Evolutionary conservation across 92 coral and sea anemone species (phyloP), one percentile per base, ranked within the genome.

Genomic region (Epizoanthus illoricatus): DNA sequence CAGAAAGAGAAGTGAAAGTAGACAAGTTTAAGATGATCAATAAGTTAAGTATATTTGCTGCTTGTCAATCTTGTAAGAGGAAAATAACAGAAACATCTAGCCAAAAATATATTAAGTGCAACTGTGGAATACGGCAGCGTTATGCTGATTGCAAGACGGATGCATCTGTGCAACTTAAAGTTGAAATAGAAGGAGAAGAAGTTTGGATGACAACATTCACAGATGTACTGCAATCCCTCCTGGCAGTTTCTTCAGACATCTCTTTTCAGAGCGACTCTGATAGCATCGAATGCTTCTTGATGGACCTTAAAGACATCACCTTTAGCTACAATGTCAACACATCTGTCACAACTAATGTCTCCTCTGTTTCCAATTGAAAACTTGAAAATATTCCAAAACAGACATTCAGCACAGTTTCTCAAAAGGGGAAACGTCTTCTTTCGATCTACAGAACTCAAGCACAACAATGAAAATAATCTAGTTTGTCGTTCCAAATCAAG

Each of bases 21-120:
- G 69, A 66, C 65, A 81, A 41, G 13, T 86, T 89, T 63, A 81
- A 76, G 55, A 55, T 65, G 52, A 57, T 81, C 68, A 90, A 90
- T 73, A 90, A 90, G 80, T 71, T 90, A 73, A 81, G 83, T 57
- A 73, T 90, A 23, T 90, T 66, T 61, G 69, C 84, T 52, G 86
- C 86, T 69, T 90, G 93, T 68, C 88, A 71, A 80, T 55, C 86
- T 5, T 90, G 93, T 69, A 90, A 87, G 76, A 68, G 90, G 58
- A 90, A 87, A 67, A 80, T 83, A 49, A 64, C 85, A 40, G 88
- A 90, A 74, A 76, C 87, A 17, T 55, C 88, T 39, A 73, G 80
- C 47, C 89, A 86, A 19, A 89, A 82, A 71, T 82, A 72, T 80
- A 78, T 82, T 55, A 89, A 89, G 74, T 86, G 90, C 87, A 86